These are phyloP conservation scores for Paradoxurus hermaphroditus DNA, from an alignment of 2,113 vertebrate genomes.

Conservation along the genomic window DNA sequence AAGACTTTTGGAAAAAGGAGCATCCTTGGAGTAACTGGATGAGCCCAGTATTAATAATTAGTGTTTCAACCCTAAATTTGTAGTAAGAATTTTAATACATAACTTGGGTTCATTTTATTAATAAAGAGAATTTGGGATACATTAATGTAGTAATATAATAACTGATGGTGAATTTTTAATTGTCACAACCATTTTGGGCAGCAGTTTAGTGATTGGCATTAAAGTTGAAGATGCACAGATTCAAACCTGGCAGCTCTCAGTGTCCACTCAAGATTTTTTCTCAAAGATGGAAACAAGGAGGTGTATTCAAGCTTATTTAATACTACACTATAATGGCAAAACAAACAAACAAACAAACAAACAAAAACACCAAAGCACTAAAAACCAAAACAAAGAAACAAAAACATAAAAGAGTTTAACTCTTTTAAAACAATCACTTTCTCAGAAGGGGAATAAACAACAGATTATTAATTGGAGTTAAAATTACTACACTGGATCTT, in stretches of 20 bases:
- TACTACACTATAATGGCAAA: not conserved
- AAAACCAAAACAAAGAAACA: no score
- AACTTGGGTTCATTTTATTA: not conserved
- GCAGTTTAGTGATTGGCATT: not conserved
- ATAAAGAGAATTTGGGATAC: not conserved
- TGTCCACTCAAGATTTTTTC: not conserved
- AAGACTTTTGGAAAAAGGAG: not conserved
- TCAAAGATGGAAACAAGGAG: not conserved
- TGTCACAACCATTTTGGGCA: not conserved
- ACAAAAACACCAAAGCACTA: not conserved
- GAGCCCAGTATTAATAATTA: not conserved
- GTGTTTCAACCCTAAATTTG: not conserved
- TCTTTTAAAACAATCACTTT: not conserved
- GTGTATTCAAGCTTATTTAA: not conserved
- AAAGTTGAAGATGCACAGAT: not conserved
- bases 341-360: no score
- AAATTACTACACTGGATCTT: not conserved
- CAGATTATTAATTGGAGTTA: not conserved
- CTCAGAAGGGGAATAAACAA: not conserved
- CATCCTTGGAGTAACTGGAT: not conserved
- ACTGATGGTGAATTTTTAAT: not conserved
- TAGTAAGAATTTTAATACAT: not conserved
- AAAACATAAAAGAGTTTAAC: not conserved
- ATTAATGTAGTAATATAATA: not conserved
- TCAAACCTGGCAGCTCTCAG: not conserved